These are phyloP conservation scores for Acomys russatus DNA, from an alignment of 2,797 vertebrate genomes.

Conservation along the genomic window DNA sequence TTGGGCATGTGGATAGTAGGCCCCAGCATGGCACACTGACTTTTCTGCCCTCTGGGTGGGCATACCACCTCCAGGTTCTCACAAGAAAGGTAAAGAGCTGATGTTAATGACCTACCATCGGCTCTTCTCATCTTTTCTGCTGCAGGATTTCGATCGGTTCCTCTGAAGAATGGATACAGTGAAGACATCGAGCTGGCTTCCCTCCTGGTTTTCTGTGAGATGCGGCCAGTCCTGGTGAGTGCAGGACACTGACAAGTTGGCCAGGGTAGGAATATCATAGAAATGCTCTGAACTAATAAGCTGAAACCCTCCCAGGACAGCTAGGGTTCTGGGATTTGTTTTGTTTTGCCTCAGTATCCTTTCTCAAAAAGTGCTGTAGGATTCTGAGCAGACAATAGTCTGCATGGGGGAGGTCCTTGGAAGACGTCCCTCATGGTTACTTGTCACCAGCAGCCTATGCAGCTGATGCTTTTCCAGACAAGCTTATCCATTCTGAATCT, in stretches of 20 bases:
- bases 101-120: neutral
- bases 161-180: constrained; percentile 94
- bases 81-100: neutral
- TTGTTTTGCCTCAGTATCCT: neutral
- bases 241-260: fast-evolving
- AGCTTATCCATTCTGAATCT: neutral
- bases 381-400: neutral
- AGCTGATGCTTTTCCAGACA: neutral
- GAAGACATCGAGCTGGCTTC: constrained; percentile 94
- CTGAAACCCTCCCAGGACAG: neutral
- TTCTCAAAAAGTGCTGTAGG: neutral
- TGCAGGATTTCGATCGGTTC: constrained; percentile 96
- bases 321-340: neutral
- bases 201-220: constrained; percentile 94
- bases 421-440: neutral
- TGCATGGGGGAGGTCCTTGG: neutral
- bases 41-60: neutral
- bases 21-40: neutral
- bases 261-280: fast-evolving
- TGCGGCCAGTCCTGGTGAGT: constrained; percentile 94
- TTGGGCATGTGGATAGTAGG: neutral
- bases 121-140: neutral
- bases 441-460: neutral
- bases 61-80: neutral
- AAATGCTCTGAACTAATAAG: neutral